Percentiles rank a stretch among this genome's conserved stretches.
Evolutionary conservation across 37 sponge, comb jelly and placozoan genomes (phyloP).

Genomic region (Corticium candelabrum): DNA sequence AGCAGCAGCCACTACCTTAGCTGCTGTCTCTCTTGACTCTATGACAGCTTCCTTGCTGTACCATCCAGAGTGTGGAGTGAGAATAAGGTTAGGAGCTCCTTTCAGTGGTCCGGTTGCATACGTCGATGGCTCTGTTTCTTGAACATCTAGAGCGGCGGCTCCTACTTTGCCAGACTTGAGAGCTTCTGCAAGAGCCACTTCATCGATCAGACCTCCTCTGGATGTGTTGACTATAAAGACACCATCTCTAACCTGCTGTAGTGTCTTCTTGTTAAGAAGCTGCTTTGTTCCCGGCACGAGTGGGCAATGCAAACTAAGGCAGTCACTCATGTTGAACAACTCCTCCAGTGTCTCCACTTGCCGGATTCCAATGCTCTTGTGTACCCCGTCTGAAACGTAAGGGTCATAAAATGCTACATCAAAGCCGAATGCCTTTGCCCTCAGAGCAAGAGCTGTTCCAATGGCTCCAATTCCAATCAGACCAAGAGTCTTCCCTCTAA

Average conservation of each 20-base stretch:
- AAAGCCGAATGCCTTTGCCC: slow-evolving; percentile 68
- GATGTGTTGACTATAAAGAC: slow-evolving; percentile 65
- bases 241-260: slow-evolving; percentile 45
- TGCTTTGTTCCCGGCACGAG: slow-evolving; percentile 48
- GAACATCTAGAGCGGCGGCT: slow-evolving; percentile 74
- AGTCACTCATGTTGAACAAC: slow-evolving; percentile 43
- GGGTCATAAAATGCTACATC: slow-evolving; percentile 57
- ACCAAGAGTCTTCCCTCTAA: slow-evolving; percentile 71
- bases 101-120: slow-evolving; percentile 12
- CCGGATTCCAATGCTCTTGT: slow-evolving; percentile 43
- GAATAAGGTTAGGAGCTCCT: slow-evolving; percentile 36
- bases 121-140: slow-evolving; percentile 46
- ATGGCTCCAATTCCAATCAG: slow-evolving; percentile 67
- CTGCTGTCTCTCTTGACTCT: slow-evolving; percentile 27
- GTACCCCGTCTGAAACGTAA: slow-evolving; percentile 32
- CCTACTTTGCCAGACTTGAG: slow-evolving; percentile 55
- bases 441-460: slow-evolving; percentile 50
- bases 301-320: slow-evolving; percentile 61
- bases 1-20: slow-evolving; percentile 27
- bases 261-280: slow-evolving; percentile 30
- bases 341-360: slow-evolving; percentile 26
- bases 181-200: slow-evolving; percentile 55
- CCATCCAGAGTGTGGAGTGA: slow-evolving; percentile 67
- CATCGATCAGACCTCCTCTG: slow-evolving; percentile 66
- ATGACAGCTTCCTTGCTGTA: slow-evolving; percentile 52